phyloP scores from a whole-genome alignment of 2,888 invertebrate species.

The Acleris cristana region DNA sequence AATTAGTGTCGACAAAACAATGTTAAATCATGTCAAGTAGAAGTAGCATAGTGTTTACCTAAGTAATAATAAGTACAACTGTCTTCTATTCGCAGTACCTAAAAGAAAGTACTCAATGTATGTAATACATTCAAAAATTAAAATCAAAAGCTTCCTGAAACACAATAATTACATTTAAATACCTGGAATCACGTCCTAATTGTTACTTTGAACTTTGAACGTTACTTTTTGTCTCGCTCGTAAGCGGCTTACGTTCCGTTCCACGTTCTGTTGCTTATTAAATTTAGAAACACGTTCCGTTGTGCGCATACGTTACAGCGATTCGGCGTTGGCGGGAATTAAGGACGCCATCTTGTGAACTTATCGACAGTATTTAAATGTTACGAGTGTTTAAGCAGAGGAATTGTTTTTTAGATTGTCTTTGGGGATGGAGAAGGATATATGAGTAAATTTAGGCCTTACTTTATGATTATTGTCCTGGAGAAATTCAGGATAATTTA shows the following conservation, averaged over 20 bases:
- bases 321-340: slow-evolving; percentile 57
- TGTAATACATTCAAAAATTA: too few relatives aligned
- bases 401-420: slow-evolving; percentile 31
- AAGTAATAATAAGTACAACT: too few relatives aligned
- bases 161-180: too few relatives aligned
- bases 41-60: too few relatives aligned
- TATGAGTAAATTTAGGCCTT: slow-evolving; percentile 3
- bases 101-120: too few relatives aligned
- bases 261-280: slow-evolving; percentile 53
- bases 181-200: slow-evolving; percentile 38
- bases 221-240: slow-evolving; percentile 37
- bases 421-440: background rate
- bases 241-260: slow-evolving; percentile 44
- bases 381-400: slow-evolving; percentile 10
- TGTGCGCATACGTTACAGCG: slow-evolving; percentile 53
- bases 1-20: too few relatives aligned
- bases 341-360: slow-evolving; percentile 59
- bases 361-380: slow-evolving; percentile 49
- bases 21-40: too few relatives aligned
- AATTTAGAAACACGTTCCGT: slow-evolving; percentile 57
- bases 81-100: too few relatives aligned
- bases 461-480: background rate
- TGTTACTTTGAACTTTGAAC: slow-evolving; percentile 43
- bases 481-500: background rate
- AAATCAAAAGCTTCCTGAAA: too few relatives aligned